Percentiles rank a stretch among this genome's conserved stretches.
Conservation (phyloP, 2,797 vertebrate genomes). For the Mergus octosetaceus region DNA sequence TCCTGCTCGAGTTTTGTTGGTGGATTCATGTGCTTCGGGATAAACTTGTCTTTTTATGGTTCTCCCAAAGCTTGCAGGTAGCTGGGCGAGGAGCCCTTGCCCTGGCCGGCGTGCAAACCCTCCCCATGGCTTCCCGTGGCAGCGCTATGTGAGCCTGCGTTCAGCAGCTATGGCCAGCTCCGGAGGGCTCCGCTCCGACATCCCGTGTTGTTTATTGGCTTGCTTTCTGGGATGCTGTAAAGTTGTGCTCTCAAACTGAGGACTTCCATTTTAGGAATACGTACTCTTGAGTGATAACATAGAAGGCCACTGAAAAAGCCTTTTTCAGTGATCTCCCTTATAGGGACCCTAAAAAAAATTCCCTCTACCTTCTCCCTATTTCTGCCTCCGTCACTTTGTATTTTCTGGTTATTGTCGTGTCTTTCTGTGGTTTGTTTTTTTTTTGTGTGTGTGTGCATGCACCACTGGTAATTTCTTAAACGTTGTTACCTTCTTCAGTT, state of each 20-base stretch:
- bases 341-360: background rate
- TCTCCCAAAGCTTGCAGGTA: accelerated
- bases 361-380: background rate
- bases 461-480: background rate
- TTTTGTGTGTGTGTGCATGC: background rate
- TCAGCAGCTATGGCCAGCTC: background rate
- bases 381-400: background rate
- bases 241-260: accelerated
- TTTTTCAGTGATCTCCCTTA: background rate
- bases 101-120: no score
- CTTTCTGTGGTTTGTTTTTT: background rate
- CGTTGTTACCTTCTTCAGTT: background rate
- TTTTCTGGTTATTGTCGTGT: background rate
- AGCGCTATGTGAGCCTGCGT: accelerated
- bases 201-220: accelerated
- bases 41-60: accelerated
- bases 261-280: background rate
- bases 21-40: background rate
- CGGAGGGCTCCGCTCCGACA: accelerated
- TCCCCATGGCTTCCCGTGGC: background rate
- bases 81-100: background rate
- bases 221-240: no score
- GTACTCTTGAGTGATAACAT: accelerated
- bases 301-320: accelerated
- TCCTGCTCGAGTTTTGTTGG: accelerated